Conservation (phyloP, 1,140 invertebrate genomes). For the Diachasma alloeum region DNA sequence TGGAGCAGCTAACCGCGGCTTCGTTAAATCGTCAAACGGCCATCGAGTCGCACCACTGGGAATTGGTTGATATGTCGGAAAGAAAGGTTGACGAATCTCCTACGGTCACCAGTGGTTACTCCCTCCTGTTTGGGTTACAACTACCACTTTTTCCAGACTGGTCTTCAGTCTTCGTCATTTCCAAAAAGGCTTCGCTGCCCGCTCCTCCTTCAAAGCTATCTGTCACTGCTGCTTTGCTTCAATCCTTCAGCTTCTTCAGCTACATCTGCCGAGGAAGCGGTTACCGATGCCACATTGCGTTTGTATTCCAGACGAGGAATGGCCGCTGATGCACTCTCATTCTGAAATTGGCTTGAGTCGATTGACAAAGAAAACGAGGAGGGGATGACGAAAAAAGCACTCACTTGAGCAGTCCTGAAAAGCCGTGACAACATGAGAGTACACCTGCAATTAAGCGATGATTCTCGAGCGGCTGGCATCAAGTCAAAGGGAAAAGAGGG, state of each 20-base stretch:
- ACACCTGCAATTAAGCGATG: constrained; percentile 9
- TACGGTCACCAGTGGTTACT: background rate
- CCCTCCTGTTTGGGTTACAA: background rate
- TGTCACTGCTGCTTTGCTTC: too few species aligned
- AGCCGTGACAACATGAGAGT: background rate
- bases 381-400: background rate
- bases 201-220: too few species aligned
- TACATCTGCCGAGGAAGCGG: too few species aligned
- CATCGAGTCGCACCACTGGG: constrained; percentile 15
- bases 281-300: background rate
- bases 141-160: constrained; percentile 22
- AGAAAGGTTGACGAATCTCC: background rate
- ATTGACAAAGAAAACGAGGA: background rate
- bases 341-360: background rate
- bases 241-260: too few species aligned
- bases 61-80: background rate
- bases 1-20: constrained; percentile 23
- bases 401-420: background rate
- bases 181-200: too few species aligned
- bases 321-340: background rate
- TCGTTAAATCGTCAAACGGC: constrained; percentile 33
- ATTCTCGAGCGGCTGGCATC: background rate
- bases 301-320: background rate
- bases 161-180: background rate
- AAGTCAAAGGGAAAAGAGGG: background rate